phyloP scores from a whole-genome alignment of 2,113 vertebrate genomes.

The Delphinapterus leucas region DNA sequence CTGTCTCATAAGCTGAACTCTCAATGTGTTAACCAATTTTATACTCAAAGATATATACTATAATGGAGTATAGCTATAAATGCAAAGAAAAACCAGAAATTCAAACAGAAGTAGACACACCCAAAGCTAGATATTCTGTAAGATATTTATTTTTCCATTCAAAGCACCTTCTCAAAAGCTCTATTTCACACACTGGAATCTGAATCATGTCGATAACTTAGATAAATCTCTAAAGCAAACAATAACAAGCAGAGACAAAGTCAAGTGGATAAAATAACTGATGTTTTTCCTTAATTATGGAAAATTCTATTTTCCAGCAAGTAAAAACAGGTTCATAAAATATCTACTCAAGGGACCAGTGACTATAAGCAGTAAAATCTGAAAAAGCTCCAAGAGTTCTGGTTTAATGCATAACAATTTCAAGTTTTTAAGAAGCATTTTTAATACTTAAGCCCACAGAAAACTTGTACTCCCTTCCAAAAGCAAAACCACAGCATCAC shows the following conservation, averaged over 20 bases:
- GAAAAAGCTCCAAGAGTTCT: slow-evolving; percentile 17
- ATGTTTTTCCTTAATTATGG: slow-evolving; percentile 54
- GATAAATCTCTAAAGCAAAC: slow-evolving; percentile 65
- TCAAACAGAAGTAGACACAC: slow-evolving; percentile 19
- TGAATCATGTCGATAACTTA: slow-evolving; percentile 57
- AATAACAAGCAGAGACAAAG: slow-evolving; percentile 65
- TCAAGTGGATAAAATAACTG: slow-evolving; percentile 57
- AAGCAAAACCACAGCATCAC: slow-evolving; percentile 53
- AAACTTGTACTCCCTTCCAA: slow-evolving; percentile 50
- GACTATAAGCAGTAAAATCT: slow-evolving; percentile 10
- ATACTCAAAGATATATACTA: slow-evolving; percentile 25
- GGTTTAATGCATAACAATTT: slow-evolving; percentile 39
- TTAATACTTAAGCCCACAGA: slow-evolving; percentile 40
- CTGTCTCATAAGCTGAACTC: not conserved
- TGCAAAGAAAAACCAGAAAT: slow-evolving; percentile 50
- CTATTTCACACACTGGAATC: slow-evolving; percentile 53
- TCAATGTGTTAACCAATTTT: slow-evolving; percentile 6
- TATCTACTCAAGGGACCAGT: slow-evolving; percentile 10
- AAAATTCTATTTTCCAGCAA: slow-evolving; percentile 58
- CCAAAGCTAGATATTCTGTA: slow-evolving; percentile 9
- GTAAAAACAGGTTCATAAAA: slow-evolving; percentile 59
- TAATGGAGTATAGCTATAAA: not conserved
- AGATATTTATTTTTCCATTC: slow-evolving; percentile 62
- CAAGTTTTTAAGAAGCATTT: slow-evolving; percentile 50
- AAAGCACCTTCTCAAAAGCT: slow-evolving; percentile 55